Conservation (phyloP, 2,797 vertebrate genomes). For the Triplophysa yarkandensis region DNA sequence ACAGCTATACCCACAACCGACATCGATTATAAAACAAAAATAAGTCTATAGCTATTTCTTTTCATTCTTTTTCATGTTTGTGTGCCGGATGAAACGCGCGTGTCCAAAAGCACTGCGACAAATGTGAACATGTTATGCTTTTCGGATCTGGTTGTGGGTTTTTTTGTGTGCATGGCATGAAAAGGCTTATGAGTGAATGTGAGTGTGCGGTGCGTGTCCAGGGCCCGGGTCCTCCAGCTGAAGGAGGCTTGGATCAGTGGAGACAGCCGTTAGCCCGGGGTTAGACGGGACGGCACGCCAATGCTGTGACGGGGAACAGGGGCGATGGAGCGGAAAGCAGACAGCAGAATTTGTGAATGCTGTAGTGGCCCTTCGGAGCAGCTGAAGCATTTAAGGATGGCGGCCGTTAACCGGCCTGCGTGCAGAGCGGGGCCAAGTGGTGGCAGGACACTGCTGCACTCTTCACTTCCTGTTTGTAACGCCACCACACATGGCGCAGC, state of each 20-base stretch:
- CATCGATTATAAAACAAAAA: conserved; percentile 4
- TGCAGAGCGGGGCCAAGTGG: conserved; percentile 67
- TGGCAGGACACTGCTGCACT: conserved; percentile 36
- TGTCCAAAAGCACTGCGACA: background rate
- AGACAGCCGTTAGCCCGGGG: conserved; percentile 89
- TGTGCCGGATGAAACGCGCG: background rate
- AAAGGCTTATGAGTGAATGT: conserved; percentile 62
- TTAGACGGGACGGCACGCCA: conserved; percentile 80
- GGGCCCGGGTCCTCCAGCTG: conserved; percentile 76
- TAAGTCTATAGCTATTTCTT: conserved; percentile 12
- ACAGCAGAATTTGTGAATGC: conserved; percentile 74
- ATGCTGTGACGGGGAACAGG: conserved; percentile 85
- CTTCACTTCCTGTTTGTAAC: conserved; percentile 28
- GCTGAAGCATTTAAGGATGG: conserved; percentile 91
- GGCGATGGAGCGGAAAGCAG: conserved; percentile 97
- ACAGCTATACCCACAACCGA: conserved; percentile 34
- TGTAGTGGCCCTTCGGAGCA: conserved; percentile 81
- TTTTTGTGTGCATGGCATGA: conserved; percentile 72
- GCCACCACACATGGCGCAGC: conserved; percentile 8
- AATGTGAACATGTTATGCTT: background rate
- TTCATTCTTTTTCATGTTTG: background rate
- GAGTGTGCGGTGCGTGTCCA: conserved; percentile 68
- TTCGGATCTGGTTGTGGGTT: conserved; percentile 43
- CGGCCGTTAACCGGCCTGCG: conserved; percentile 86
- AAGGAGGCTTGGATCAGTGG: conserved; percentile 84